Evolutionary conservation across 2,797 vertebrate genomes (phyloP).

Genomic region (Prunella strophiata): DNA sequence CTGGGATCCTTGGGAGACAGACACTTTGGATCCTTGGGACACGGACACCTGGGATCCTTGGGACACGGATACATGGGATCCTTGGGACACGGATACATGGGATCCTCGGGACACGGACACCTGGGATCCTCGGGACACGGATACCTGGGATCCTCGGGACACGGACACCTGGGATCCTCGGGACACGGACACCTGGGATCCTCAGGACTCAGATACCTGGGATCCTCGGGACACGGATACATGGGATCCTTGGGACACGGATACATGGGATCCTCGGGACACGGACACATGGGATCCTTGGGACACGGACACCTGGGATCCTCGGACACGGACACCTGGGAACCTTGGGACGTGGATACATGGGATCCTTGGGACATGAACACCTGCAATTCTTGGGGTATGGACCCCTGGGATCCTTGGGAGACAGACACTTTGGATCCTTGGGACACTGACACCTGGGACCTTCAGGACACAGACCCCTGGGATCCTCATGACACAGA

Average conservation of each 20-base stretch:
- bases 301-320: fast-evolving
- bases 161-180: fast-evolving
- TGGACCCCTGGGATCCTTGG: fast-evolving
- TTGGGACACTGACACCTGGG: fast-evolving
- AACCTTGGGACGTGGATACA: fast-evolving
- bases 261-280: too few species aligned
- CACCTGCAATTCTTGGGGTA: fast-evolving
- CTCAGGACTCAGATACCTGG: fast-evolving
- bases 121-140: fast-evolving
- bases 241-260: fast-evolving
- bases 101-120: fast-evolving
- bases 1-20: fast-evolving
- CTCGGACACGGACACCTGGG: fast-evolving
- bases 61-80: fast-evolving
- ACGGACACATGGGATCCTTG: fast-evolving
- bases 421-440: fast-evolving
- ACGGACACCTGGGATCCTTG: fast-evolving
- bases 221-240: fast-evolving
- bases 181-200: too few species aligned
- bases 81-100: fast-evolving
- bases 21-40: fast-evolving
- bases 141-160: fast-evolving
- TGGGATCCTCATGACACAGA: fast-evolving
- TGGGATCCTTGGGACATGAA: fast-evolving
- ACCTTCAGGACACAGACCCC: fast-evolving